Conservation (phyloP, 2,113 vertebrate species). For the Sula dactylatra region DNA sequence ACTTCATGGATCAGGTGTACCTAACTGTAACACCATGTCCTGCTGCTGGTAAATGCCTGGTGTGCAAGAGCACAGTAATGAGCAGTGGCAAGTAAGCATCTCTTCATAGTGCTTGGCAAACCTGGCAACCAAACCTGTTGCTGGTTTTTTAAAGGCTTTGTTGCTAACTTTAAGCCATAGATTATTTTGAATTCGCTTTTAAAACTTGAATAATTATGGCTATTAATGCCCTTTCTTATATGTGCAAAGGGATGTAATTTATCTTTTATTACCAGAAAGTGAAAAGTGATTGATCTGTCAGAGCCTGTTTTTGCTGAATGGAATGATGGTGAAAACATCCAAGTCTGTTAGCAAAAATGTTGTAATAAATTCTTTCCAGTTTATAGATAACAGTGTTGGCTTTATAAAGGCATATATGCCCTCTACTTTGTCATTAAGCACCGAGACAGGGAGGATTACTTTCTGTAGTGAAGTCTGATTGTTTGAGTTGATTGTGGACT, state of each 20-base stretch:
- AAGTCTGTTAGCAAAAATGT: background rate
- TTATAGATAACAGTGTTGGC: background rate
- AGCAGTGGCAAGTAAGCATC: background rate
- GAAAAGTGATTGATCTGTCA: background rate
- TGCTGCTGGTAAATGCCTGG: background rate
- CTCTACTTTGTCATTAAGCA: background rate
- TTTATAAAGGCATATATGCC: background rate
- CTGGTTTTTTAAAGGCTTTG: background rate
- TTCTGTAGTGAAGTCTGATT: background rate
- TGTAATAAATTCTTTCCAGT: background rate
- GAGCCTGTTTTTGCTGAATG: background rate
- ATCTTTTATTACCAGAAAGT: background rate
- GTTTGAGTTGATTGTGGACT: background rate
- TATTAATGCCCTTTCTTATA: background rate
- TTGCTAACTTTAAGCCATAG: background rate
- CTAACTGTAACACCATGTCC: background rate
- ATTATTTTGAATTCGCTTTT: background rate
- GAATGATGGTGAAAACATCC: background rate
- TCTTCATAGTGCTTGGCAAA: background rate
- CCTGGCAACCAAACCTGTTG: background rate
- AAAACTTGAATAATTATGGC: background rate
- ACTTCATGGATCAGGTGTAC: background rate
- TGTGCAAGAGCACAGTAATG: background rate
- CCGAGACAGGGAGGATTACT: background rate
- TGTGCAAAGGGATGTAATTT: background rate